Base-by-base conservation (phyloP, 2,888 invertebrate species). In the Euplexia lucipara region DNA sequence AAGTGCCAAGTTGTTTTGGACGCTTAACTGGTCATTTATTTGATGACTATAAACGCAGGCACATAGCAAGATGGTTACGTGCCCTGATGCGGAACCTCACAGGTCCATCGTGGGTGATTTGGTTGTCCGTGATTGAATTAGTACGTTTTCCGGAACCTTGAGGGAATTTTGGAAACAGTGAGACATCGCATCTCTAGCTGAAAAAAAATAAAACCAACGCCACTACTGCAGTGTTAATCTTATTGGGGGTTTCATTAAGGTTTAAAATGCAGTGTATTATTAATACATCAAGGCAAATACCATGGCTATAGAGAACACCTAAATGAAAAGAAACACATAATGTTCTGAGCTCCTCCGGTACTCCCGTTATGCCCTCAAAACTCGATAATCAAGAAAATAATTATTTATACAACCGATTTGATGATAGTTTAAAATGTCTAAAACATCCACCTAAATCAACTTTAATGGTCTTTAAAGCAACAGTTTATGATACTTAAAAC, bases 361-460 rank as follows among this genome's bases (percentile, higher is more conserved):
- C 8, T 18, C 12, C 64, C 32, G 64, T 51, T 51, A 22, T 22
- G 7, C 44, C 12, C 9, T 6, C 8, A n/a, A 37, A 32, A 16
- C 20, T 30, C 3, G 4, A 30, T 26, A 20, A 20, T 53, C 12
- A 26, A 41, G n/a, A n/a, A 60, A 61, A 6, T 5, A 14, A 30
- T 30, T 0, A 7, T 3, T 20, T 20, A 10, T 12, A 39, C 37
- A 63, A 64, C 39, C 12, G 18, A 26, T 16, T n/a, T 26, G 20
- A 32, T 30, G 65, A 47, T 20, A 42, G 34, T n/a, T 51, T 18
- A 37, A 51, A 53, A 65, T 47, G 4, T 34, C 8, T 32, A 26
- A 48, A 34, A 34, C 4, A 41, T 37, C 16, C 16, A 22, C 39
- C n/a, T 65, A 41, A 64, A 66, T 45, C 45, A 45, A 48, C 14